Evolutionary conservation across 1,140 invertebrate genomes (phyloP), one percentile per base, ranked within the genome.

Genomic region (Campoletis sonorensis): DNA sequence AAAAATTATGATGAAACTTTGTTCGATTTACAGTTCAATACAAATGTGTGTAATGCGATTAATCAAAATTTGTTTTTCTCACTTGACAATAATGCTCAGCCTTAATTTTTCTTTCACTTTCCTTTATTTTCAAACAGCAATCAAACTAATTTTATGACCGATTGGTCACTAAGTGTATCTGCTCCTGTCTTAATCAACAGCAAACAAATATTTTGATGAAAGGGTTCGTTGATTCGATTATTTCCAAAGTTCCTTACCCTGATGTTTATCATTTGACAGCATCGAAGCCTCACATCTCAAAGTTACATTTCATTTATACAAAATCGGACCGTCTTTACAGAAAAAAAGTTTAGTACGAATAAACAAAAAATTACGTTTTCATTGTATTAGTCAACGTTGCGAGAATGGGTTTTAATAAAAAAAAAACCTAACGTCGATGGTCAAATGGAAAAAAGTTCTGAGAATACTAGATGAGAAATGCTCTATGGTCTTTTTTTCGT

Each of bases 141-240:
- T 18, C 16, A 21, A 23, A 61, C 2, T n/a, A 61, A 23, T 61
- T 61, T 61, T 4, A 61, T 61, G 2, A n/a, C 13, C 23, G 1
- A 23, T 26, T 23, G 1, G 27, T 11, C 61, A 8, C 27, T 16
- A 64, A 8, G 26, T 64, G 27, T 27, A 64, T 15, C 61, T 7
- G 10, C 26, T n/a, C 27, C 23, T 64, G 23, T 27, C 61, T 64
- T 27, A 26, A 64, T 23, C 61, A 11, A 2, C 5, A 10, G 54
- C 21, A 27, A 64, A 27, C 10, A 27, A 23, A 64, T 27, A 26
- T 26, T 64, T 26, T 4, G 23, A 27, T 64, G 23, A 23, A 64
- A 64, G 23, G 23, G 61, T 64, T 64, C 26, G 21, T 27, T 64
- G 61, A 64, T 64, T 64, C 61, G 61, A 64, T 27, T 10, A 23